Evolutionary conservation across 2,113 vertebrate genomes (phyloP), one percentile per base, ranked within the genome.

Genomic region (Trachemys scripta): DNA sequence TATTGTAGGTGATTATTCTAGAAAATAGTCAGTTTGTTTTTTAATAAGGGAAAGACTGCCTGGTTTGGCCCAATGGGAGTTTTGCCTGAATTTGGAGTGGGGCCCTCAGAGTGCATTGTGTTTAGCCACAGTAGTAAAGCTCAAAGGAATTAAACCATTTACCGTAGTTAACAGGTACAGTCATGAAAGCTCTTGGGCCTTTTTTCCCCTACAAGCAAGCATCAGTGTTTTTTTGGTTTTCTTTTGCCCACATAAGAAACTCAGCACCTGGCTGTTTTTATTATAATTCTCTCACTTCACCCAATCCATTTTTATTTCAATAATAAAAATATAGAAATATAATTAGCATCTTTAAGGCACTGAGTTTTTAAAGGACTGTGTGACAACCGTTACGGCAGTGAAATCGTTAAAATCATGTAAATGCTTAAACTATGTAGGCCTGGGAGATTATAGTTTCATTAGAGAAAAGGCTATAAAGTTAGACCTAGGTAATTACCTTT

Each of bases 381-480:
- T 97, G 98, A 97, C 98, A 98, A 98, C 96, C 85, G 94, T 97
- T 97, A 98, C 92, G 98, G 98, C 97, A 98, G 85, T 17, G 98
- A 98, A 98, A 98, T 98, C 97, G 98, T 98, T 98, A 98, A 98
- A 98, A 98, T 98, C 98, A 98, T 98, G 98, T 98, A 98, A 98
- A 98, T 98, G 97, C 98, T 98, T 98, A 95, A 98, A 98, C 97
- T 93, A 91, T 97, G 98, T 98, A 98, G 98, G 98, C 98, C 97
- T 98, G 98, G 98, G 98, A 99, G 98, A 98, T 98, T 98, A 99
- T 98, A 95, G 98, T 99, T 99, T 98, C 98, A 98, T 99, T 99
- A 98, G 98, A 98, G 98, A 98, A 98, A 98, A 98, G 98, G 98
- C 98, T 98, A 99, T 98, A 98, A 98, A 98, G 98, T 98, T 98